Percentiles rank a stretch among this genome's conserved stretches.
Conservation (phyloP, 1,140 invertebrate species). For the Rhagoletis pomonella region DNA sequence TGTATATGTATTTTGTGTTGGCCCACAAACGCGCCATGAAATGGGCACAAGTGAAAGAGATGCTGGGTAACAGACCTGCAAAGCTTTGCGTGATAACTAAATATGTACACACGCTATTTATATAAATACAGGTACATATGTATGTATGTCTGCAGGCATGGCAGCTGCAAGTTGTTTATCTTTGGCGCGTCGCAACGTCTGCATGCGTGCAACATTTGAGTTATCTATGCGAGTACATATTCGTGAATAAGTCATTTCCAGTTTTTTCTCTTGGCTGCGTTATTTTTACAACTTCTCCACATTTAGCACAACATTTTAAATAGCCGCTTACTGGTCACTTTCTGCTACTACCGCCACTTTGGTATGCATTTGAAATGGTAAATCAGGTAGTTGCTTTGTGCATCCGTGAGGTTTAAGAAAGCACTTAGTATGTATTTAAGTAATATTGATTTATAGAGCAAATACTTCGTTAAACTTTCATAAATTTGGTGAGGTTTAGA, state of each 20-base stretch:
- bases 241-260: not conserved
- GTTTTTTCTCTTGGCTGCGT: not conserved
- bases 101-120: too few relatives aligned
- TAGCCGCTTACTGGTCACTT: not conserved
- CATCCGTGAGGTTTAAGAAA: not conserved
- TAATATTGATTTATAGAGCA: not conserved
- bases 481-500: too few relatives aligned
- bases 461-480: not conserved
- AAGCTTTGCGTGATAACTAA: not conserved
- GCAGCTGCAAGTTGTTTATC: conserved; percentile 12
- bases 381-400: not conserved
- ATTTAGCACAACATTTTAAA: not conserved
- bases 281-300: not conserved
- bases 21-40: conserved; percentile 45
- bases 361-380: not conserved
- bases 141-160: not conserved
- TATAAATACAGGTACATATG: too few relatives aligned
- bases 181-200: not conserved
- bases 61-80: not conserved
- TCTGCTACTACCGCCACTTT: not conserved
- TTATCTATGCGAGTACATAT: not conserved
- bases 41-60: conserved; percentile 49
- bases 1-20: not conserved
- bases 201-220: not conserved
- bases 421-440: not conserved